phyloP scores from a whole-genome alignment of 2,888 invertebrate species.

The Amiota mariae region DNA sequence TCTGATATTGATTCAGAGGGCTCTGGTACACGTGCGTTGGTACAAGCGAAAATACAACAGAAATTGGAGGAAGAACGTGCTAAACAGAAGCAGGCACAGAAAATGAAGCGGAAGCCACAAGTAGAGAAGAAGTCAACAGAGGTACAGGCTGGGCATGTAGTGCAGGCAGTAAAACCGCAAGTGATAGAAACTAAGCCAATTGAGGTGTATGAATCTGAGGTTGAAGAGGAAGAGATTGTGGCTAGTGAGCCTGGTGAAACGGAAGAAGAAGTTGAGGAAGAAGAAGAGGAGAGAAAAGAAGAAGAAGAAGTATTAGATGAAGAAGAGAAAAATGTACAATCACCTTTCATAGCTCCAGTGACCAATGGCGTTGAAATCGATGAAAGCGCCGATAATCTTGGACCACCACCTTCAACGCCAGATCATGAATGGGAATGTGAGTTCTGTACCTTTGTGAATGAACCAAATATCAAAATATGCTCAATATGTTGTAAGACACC shows the following conservation, averaged over 20 bases:
- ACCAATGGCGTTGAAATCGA: constrained; percentile 20
- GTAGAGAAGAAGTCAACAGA: constrained; percentile 39
- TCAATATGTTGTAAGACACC: constrained; percentile 90
- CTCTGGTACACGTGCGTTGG: constrained; percentile 70
- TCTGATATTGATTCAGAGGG: constrained; percentile 73
- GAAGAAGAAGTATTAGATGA: constrained; percentile 37
- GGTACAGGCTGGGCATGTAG: constrained; percentile 52
- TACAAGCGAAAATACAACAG: constrained; percentile 73
- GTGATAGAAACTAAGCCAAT: constrained; percentile 49
- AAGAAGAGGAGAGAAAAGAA: constrained; percentile 26
- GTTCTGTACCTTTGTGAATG: constrained; percentile 92
- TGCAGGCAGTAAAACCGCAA: constrained; percentile 49
- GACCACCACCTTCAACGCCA: constrained; percentile 76
- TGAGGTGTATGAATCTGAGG: constrained; percentile 33
- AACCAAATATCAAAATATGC: constrained; percentile 85
- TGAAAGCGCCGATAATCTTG: constrained; percentile 56
- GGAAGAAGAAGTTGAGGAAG: constrained; percentile 43
- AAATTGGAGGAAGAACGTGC: constrained; percentile 60
- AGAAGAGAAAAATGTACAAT: constrained; percentile 24
- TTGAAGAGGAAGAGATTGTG: constrained; percentile 47
- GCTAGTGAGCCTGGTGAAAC: constrained; percentile 46
- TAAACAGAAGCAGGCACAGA: constrained; percentile 28
- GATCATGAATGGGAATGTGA: constrained; percentile 87
- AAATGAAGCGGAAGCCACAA: constrained; percentile 47
- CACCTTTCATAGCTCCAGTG: background rate